Evolutionary conservation across 1,140 invertebrate genomes (phyloP).

Genomic region (Acromyrmex echinatior): DNA sequence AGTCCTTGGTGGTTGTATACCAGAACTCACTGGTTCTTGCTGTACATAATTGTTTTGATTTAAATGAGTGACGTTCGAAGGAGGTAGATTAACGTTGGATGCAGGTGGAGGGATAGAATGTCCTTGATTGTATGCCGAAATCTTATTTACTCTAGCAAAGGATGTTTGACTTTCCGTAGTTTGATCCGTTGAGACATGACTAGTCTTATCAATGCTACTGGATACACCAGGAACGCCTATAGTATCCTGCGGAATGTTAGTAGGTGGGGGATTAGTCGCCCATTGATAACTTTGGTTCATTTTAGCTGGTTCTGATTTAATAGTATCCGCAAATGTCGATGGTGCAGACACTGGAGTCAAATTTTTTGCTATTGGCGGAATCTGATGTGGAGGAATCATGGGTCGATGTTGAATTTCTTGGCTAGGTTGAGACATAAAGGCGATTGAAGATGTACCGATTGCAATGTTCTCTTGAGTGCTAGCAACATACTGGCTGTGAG

Average conservation of each 20-base stretch:
- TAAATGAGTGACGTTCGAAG: slow-evolving; percentile 29
- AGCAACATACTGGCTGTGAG: slow-evolving; percentile 38
- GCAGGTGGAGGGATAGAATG: slow-evolving; percentile 23
- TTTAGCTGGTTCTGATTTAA: slow-evolving; percentile 26
- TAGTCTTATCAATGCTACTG: slow-evolving; percentile 35
- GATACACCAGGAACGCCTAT: slow-evolving; percentile 46
- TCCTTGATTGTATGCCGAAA: slow-evolving; percentile 7
- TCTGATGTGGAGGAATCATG: slow-evolving; percentile 22
- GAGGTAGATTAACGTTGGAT: slow-evolving; percentile 50
- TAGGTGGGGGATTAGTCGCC: slow-evolving; percentile 15
- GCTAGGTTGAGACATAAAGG: slow-evolving; percentile 29
- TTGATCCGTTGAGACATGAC: slow-evolving; percentile 49
- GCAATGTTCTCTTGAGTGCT: slow-evolving; percentile 1
- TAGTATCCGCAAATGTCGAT: slow-evolving; percentile 5
- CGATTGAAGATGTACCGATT: background rate
- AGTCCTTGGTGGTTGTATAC: background rate
- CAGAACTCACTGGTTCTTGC: slow-evolving; percentile 20
- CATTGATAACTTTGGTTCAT: slow-evolving; percentile 48
- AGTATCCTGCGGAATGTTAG: slow-evolving; percentile 40
- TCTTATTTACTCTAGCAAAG: slow-evolving; percentile 30
- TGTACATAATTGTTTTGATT: slow-evolving; percentile 37
- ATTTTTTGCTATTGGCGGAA: slow-evolving; percentile 12
- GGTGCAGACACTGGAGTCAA: background rate
- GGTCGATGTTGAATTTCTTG: slow-evolving; percentile 42
- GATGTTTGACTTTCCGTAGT: slow-evolving; percentile 3